Evolutionary conservation across 1,140 invertebrate genomes (phyloP).

Genomic region (Bombus impatiens): DNA sequence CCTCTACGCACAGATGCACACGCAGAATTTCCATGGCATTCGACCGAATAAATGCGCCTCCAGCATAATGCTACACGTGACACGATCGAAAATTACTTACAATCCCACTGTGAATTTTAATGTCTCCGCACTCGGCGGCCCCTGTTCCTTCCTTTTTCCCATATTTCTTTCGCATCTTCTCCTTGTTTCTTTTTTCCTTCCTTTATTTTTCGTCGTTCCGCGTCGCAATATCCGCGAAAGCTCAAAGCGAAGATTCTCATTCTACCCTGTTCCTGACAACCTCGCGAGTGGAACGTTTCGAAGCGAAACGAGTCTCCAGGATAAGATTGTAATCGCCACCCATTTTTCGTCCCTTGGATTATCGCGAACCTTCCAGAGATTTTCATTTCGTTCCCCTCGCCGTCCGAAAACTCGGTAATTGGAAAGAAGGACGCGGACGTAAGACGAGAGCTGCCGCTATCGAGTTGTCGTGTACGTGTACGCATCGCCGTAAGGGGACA

Average conservation of each 20-base stretch:
- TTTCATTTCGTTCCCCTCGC: not conserved
- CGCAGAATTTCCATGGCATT: slow-evolving; percentile 53
- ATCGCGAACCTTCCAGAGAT: not conserved
- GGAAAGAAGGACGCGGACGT: not conserved
- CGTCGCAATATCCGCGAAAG: not conserved
- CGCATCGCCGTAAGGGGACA: slow-evolving; percentile 35
- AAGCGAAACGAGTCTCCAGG: not conserved
- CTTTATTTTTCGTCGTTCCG: not conserved
- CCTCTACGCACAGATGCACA: slow-evolving; percentile 50
- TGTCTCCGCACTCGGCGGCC: not conserved
- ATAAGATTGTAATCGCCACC: not conserved
- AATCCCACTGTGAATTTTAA: slow-evolving; percentile 35
- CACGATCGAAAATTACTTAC: slow-evolving; percentile 42
- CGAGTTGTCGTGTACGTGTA: not conserved
- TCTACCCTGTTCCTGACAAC: not conserved
- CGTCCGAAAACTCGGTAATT: not conserved
- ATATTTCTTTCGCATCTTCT: not conserved
- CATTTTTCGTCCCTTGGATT: not conserved
- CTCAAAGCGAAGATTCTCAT: slow-evolving; percentile 7
- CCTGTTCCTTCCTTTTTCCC: not conserved
- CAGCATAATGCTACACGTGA: slow-evolving; percentile 9
- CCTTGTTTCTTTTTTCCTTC: too few species aligned
- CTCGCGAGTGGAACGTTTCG: not conserved
- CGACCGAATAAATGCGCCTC: slow-evolving; percentile 33
- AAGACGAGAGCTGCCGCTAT: not conserved